These are phyloP conservation scores for Neolamprologus hecqui DNA, from an alignment of 2,113 vertebrate genomes.

Conservation along the genomic window DNA sequence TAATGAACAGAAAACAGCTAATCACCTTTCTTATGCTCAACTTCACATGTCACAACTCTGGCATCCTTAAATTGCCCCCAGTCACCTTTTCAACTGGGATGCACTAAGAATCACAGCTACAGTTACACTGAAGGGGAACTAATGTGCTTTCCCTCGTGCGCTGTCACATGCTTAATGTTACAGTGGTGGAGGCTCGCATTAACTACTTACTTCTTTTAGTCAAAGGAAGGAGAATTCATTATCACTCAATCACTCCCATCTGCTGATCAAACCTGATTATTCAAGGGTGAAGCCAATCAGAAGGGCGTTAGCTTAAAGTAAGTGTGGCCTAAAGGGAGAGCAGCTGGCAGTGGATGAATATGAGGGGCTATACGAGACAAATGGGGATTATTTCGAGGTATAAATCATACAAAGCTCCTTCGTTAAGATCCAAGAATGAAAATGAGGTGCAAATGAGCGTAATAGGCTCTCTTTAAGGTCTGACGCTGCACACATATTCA, in stretches of 20 bases:
- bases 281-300: not conserved
- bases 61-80: not conserved
- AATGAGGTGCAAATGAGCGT: not conserved
- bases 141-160: not conserved
- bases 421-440: not conserved
- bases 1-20: not conserved
- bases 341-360: not conserved
- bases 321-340: accelerated
- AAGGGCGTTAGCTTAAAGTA: not conserved
- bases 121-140: not conserved
- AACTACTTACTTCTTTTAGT: not conserved
- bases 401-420: not conserved
- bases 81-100: not conserved
- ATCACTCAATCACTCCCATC: not conserved
- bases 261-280: not conserved
- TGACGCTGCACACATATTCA: not conserved
- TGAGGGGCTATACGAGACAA: not conserved
- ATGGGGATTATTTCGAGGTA: not conserved
- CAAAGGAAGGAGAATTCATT: not conserved
- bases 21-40: not conserved
- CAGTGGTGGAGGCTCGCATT: not conserved
- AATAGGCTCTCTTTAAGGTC: not conserved
- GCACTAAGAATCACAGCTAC: not conserved
- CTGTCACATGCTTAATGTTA: not conserved
- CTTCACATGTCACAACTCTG: not conserved